Base-by-base conservation (phyloP, 2,113 vertebrate genomes). In the Hylia prasina region DNA sequence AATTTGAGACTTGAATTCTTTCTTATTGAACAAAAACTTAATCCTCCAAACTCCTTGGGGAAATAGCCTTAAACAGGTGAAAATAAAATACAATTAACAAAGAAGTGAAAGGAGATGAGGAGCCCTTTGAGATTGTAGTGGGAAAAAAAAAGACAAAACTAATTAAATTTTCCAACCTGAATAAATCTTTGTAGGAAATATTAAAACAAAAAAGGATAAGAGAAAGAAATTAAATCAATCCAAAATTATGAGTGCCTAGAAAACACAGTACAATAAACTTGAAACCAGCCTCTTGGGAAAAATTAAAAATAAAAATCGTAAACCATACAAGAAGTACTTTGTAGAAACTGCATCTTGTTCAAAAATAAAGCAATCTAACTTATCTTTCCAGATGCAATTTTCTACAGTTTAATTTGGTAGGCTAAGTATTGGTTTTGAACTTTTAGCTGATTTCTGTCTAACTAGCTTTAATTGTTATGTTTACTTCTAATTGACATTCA, bases 391-490 rank as follows among this genome's bases (percentile, higher is more conserved):
- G 64, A 63, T 64, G 42, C 27, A 73, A 47, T 72, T 79, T 87
- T 73, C 76, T 69, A 65, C 21, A 58, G 21, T 81, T 93, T 64
- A 63, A 81, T 92, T 87, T 83, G 15, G 16, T 63, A 68, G 39
- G 7, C 24, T 82, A 94, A 90, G 68, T 93, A 53, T 27, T 68
- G 27, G 0, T 21, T 96, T 94, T 95, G 90, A 95, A 92, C 64
- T 90, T 85, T 58, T 37, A 86, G 75, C 30, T 91, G 73, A 86
- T 89, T 92, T 92, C 80, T 91, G 48, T 80, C 76, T 94, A 93
- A 78, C 64, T 72, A 78, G 83, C 37, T 97, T 90, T 97, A 95
- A 94, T 86, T 86, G 31, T 48, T 76, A 79, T 79, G 40, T 89
- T 93, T 86, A 58, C n/a, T 89, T 68, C 70, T 90, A 90, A 92